A percentile compares a stretch with the other conserved stretches of the same genome.
Evolutionary conservation across 2,888 invertebrate genomes (phyloP).

Genomic region (Plutella xylostella): DNA sequence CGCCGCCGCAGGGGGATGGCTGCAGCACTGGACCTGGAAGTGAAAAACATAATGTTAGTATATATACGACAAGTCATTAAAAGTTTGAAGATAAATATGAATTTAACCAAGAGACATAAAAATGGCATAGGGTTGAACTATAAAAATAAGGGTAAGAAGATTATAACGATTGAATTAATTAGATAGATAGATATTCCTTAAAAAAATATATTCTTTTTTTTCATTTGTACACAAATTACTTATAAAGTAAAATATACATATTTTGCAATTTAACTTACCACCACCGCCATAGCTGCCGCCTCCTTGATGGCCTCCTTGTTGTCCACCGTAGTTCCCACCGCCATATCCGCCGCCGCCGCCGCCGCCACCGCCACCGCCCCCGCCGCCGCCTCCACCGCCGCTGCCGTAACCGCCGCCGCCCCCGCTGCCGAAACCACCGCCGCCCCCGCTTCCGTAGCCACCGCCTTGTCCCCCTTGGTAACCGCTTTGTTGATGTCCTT

Average conservation of each 20-base stretch:
- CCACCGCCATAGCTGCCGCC: constrained; percentile 16
- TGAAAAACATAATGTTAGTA: neutral
- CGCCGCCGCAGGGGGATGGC: constrained; percentile 11
- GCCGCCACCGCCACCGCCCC: constrained; percentile 17
- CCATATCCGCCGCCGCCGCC: constrained; percentile 17
- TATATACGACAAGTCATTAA: neutral
- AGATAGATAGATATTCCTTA: no score
- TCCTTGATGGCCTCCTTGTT: constrained; percentile 12
- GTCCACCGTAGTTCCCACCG: constrained; percentile 14
- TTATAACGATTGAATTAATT: no score
- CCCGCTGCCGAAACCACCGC: constrained; percentile 19
- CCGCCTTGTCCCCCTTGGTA: constrained; percentile 13
- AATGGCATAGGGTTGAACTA: no score
- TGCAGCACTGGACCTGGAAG: no score
- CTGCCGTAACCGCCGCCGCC: constrained; percentile 19
- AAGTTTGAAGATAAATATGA: neutral
- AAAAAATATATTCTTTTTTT: no score
- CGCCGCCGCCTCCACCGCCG: constrained; percentile 18
- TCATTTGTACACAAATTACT: no score
- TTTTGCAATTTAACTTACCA: no score
- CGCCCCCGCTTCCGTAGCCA: constrained; percentile 18
- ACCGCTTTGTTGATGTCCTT: no score
- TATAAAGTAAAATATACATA: no score
- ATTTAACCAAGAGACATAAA: no score
- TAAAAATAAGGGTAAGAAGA: no score